phyloP scores from a whole-genome alignment of 2,888 invertebrate species.

The Dryocosmus kuriphilus region DNA sequence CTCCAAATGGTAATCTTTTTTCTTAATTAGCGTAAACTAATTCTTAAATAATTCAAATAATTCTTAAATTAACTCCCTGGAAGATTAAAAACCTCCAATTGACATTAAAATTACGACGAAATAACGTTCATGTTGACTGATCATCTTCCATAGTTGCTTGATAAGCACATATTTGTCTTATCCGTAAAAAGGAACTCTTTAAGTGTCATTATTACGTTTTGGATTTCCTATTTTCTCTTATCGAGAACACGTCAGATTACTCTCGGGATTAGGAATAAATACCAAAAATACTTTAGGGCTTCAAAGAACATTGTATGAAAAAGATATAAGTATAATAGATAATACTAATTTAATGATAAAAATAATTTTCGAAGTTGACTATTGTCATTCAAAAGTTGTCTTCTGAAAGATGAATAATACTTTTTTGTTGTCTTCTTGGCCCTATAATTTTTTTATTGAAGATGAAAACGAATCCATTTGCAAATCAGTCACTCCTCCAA shows the following conservation, averaged over 20 bases:
- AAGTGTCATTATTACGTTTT: background rate
- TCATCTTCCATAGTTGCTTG: background rate
- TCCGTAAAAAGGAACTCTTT: background rate
- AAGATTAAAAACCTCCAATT: background rate
- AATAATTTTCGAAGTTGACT: no score
- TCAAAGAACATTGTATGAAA: background rate
- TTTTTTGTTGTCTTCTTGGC: no score
- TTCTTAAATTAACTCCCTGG: no score
- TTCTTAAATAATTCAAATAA: no score
- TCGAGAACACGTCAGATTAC: background rate
- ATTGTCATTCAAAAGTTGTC: no score
- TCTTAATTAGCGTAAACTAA: no score
- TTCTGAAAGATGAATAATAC: no score
- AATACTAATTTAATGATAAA: no score
- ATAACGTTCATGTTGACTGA: background rate
- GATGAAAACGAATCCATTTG: no score
- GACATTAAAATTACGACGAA: background rate
- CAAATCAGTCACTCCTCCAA: no score
- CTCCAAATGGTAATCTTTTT: background rate
- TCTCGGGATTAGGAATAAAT: background rate
- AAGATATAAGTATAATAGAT: background rate
- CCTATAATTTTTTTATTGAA: no score
- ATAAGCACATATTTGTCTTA: conserved; percentile 1
- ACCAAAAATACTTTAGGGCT: no score
- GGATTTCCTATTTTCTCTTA: background rate